Base-by-base conservation (phyloP, 2,888 invertebrate genomes). In the Helleia helle region DNA sequence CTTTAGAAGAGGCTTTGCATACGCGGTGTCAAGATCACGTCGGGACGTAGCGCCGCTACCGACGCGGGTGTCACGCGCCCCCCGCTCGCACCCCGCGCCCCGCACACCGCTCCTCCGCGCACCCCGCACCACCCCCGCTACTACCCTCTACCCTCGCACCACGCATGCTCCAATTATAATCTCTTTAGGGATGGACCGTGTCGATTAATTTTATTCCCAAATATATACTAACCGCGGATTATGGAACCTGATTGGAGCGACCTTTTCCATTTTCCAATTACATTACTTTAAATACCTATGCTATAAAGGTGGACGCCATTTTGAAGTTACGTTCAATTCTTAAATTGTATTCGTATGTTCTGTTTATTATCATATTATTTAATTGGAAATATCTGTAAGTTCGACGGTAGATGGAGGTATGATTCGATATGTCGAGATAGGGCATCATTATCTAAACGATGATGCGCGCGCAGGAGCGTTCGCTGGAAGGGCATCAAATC, bases 81-180 rank as follows among this genome's bases (percentile, higher is more conserved):
- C 40, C 48, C 27, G 46, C 46, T 56, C 50, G 40, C 47, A 27
- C 55, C 58, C 49, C 52, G 50, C 49, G 45, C 46, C 56, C 51
- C 40, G 47, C 26, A 46, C 61, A 56, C 61, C 50, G 51, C 46
- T 40, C 55, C n/a, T 55, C 52, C 55, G 59, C 59, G 56, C 47
- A 52, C 56, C n/a, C n/a, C n/a, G n/a, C n/a, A n/a, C n/a, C n/a
- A n/a, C n/a, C 52, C 58, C 60, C 66, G 71, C 68, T 70, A 63
- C 73, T 65, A 71, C 71, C 69, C 74, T 68, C 71, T 65, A 64
- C 79, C 71, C 71, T 71, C 75, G 71, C 63, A 80, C 76, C 76
- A 83, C 83, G 83, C 83, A 84, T 84, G 83, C 83, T 83, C 84
- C 84, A 83, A 80, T 83, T 80, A 79, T 83, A 83, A 84, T 83